These are phyloP conservation scores for Tragelaphus strepsiceros DNA, from an alignment of 2,113 vertebrate genomes.

Conservation along the genomic window DNA sequence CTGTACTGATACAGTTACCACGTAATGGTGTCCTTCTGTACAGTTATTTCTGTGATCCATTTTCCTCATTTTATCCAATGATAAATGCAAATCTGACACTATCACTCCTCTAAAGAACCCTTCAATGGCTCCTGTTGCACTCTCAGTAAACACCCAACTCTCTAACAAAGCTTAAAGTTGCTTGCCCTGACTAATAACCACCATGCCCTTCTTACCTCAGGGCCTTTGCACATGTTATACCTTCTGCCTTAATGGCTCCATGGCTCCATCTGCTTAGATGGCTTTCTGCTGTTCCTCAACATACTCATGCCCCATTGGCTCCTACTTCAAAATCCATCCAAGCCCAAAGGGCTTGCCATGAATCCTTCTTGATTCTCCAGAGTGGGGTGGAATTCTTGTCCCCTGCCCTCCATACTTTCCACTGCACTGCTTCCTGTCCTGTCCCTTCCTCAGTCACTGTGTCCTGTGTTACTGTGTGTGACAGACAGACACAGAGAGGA, in stretches of 20 bases:
- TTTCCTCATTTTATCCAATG: neutral
- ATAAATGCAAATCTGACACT: neutral
- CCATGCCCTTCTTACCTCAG: neutral
- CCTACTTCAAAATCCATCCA: neutral
- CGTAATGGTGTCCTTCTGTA: neutral
- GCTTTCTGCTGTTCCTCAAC: neutral
- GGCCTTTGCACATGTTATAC: neutral
- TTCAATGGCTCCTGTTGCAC: neutral
- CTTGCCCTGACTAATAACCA: neutral
- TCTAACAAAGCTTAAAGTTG: neutral
- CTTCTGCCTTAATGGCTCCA: neutral
- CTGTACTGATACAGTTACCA: neutral
- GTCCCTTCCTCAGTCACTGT: neutral
- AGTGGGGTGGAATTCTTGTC: neutral
- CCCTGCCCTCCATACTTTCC: neutral
- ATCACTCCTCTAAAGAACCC: neutral
- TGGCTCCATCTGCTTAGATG: neutral
- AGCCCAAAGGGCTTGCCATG: neutral
- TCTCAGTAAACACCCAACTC: neutral
- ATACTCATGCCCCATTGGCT: neutral
- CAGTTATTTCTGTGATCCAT: neutral
- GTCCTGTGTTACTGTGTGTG: neutral
- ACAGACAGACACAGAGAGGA: neutral
- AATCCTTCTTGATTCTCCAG: neutral
- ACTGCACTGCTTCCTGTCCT: neutral